These are phyloP conservation scores for Pocillopora damicornis DNA, from an alignment of 64 coral and sea anemone species.

Conservation along the genomic window DNA sequence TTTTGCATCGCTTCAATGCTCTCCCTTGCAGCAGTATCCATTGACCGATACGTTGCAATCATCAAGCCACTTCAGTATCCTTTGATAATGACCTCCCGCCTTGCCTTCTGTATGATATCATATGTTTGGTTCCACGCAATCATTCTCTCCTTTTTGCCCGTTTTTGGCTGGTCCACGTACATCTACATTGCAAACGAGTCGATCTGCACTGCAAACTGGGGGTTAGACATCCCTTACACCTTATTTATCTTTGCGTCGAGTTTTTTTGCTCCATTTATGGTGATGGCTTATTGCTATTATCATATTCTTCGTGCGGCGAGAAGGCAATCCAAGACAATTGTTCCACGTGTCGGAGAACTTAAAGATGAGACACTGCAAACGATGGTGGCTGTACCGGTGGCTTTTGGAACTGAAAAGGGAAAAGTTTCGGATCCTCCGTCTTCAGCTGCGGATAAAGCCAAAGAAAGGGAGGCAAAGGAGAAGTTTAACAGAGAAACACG, in stretches of 20 bases:
- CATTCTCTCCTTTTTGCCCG: conserved; percentile 54
- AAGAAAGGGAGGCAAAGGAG: conserved; percentile 44
- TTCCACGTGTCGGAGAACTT: conserved; percentile 58
- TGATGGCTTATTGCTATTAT: conserved; percentile 78
- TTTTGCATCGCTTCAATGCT: conserved; percentile 87
- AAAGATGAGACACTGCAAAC: conserved; percentile 28
- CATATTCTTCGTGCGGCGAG: conserved; percentile 69
- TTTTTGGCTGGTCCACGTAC: conserved; percentile 81
- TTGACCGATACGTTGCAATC: conserved; percentile 82
- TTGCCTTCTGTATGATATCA: conserved; percentile 45
- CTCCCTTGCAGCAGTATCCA: conserved; percentile 64
- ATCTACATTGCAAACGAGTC: conserved; percentile 82
- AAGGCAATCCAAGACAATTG: conserved; percentile 42
- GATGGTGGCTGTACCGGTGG: conserved; percentile 22
- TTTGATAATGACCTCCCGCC: conserved; percentile 67
- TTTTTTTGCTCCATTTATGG: conserved; percentile 60
- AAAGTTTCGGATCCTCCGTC: neutral
- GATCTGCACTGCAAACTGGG: conserved; percentile 89
- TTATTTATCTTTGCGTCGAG: conserved; percentile 70
- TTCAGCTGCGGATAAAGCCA: conserved; percentile 22
- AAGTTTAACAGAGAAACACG: conserved; percentile 78
- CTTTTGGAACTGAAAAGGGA: neutral
- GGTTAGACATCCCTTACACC: conserved; percentile 55
- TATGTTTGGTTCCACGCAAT: conserved; percentile 80
- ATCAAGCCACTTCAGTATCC: conserved; percentile 85